Percentiles rank a stretch among this genome's conserved stretches.
Evolutionary conservation across 2,797 vertebrate species (phyloP).

Genomic region (Bothrops alternatus): DNA sequence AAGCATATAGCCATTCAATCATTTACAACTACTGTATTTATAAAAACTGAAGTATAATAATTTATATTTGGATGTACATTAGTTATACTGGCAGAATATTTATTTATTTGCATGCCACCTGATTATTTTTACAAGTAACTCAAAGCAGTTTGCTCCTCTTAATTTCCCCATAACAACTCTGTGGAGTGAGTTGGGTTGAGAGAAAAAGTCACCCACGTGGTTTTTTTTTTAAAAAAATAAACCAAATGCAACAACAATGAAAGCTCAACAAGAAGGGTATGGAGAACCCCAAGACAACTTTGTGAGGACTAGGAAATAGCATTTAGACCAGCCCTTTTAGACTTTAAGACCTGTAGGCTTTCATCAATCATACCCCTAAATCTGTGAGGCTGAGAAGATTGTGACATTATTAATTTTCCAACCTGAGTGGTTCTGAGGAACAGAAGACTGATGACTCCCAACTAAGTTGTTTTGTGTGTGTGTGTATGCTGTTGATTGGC

Average conservation of each 20-base stretch:
- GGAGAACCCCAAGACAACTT: background rate
- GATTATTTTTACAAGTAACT: background rate
- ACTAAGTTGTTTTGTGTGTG: background rate
- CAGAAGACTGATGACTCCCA: background rate
- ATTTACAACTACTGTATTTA: background rate
- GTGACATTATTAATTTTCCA: background rate
- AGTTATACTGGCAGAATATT: background rate
- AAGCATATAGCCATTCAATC: background rate
- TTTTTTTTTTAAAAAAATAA: background rate
- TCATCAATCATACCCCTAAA: background rate
- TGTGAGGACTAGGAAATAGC: background rate
- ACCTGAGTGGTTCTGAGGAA: background rate
- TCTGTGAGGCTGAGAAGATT: background rate
- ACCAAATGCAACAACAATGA: too few species aligned
- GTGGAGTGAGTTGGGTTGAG: background rate
- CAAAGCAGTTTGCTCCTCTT: background rate
- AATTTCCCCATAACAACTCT: background rate
- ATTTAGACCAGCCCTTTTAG: background rate
- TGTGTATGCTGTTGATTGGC: background rate
- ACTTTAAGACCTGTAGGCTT: background rate
- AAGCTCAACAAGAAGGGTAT: background rate
- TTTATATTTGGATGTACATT: background rate
- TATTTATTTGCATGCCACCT: background rate
- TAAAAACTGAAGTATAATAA: background rate
- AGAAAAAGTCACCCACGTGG: background rate